A percentile compares a stretch with the other conserved stretches of the same genome.
These are phyloP conservation scores for Xerus inauris DNA, from an alignment of 2,113 vertebrate genomes.

Conservation along the genomic window DNA sequence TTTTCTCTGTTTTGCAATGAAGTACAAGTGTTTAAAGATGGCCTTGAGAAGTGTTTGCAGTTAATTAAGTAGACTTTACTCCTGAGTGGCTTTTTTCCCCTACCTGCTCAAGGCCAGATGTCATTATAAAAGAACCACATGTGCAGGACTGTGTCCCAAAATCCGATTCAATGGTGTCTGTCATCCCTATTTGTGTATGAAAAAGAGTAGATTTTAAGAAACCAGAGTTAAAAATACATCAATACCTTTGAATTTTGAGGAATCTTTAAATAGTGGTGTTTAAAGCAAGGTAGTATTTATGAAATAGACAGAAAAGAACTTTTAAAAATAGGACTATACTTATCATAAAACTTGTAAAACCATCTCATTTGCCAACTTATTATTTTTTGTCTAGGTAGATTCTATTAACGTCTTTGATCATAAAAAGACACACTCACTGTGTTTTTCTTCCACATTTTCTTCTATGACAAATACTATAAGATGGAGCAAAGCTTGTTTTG, in stretches of 20 bases:
- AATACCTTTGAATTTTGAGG: background rate
- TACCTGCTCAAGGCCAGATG: constrained; percentile 55
- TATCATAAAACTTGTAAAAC: background rate
- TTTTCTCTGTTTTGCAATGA: constrained; percentile 48
- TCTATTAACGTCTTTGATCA: background rate
- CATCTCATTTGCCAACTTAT: background rate
- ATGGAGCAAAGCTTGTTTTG: background rate
- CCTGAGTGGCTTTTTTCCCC: background rate
- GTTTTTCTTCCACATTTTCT: background rate
- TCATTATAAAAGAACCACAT: background rate
- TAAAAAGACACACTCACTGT: background rate
- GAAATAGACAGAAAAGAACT: background rate
- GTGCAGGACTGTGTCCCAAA: background rate
- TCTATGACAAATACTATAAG: background rate
- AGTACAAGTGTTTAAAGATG: constrained; percentile 64
- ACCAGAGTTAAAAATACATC: background rate
- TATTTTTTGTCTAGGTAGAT: background rate
- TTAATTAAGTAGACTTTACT: constrained; percentile 64
- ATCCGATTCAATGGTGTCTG: background rate
- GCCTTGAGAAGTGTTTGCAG: constrained; percentile 59
- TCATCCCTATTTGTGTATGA: background rate
- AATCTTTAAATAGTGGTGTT: background rate
- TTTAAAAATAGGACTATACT: background rate
- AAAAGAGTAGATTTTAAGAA: background rate
- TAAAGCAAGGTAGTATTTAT: background rate